Conservation (phyloP, 2,113 vertebrate genomes). For the Ceratotherium simum region DNA sequence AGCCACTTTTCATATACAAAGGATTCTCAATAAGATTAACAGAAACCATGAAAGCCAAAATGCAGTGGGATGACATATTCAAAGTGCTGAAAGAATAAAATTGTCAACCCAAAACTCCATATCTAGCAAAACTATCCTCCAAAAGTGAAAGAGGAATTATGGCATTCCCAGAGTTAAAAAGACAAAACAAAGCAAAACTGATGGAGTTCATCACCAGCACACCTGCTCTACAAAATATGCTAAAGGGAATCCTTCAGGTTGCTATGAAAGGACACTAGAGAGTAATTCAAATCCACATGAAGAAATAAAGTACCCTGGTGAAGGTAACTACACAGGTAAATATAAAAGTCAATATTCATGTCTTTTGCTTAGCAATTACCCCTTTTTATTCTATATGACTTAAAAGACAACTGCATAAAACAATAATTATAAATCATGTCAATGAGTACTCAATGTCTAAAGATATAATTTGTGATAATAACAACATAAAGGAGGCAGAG, state of each 20-base stretch:
- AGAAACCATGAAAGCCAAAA: not conserved
- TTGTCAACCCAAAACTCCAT: not conserved
- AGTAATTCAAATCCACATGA: not conserved
- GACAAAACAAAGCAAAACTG: not conserved
- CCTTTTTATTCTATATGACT: no score
- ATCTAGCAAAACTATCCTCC: not conserved
- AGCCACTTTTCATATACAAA: not conserved
- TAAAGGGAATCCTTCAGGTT: not conserved
- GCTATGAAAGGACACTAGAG: not conserved
- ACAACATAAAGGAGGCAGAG: not conserved
- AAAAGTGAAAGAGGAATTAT: not conserved
- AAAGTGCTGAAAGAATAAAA: not conserved
- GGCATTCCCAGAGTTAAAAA: not conserved
- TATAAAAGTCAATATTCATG: not conserved
- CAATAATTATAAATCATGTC: not conserved
- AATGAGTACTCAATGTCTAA: not conserved
- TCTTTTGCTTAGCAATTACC: not conserved
- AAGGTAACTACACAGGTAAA: not conserved
- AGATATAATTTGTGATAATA: not conserved
- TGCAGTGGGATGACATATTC: not conserved
- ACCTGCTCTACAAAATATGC: not conserved
- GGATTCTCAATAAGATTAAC: not conserved
- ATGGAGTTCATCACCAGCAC: not conserved
- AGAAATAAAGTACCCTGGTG: no score
- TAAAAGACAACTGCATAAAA: not conserved